A percentile compares a stretch with the other conserved stretches of the same genome.
These are phyloP conservation scores for Tenthredo mesomela DNA, from an alignment of 2,888 invertebrate species.

Conservation along the genomic window DNA sequence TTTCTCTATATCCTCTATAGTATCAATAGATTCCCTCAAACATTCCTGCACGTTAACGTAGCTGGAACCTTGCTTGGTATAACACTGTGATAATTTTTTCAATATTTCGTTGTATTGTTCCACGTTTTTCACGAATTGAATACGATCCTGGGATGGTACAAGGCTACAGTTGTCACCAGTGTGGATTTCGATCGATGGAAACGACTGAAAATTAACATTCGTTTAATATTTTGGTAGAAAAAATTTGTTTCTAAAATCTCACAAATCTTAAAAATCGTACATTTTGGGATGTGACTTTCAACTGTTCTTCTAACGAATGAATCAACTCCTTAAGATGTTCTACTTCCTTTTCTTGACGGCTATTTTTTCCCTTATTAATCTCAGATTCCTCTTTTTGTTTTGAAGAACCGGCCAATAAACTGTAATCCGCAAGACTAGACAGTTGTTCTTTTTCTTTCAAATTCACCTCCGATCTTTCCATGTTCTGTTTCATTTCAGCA, in stretches of 20 bases:
- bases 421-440: constrained; percentile 41
- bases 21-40: constrained; percentile 64
- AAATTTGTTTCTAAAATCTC: not conserved
- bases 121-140: constrained; percentile 61
- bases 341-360: constrained; percentile 25
- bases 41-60: constrained; percentile 64
- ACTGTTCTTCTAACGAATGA: constrained; percentile 43
- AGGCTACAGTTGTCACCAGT: not conserved
- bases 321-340: constrained; percentile 30
- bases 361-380: constrained; percentile 4
- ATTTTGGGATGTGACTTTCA: constrained; percentile 6
- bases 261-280: constrained; percentile 21
- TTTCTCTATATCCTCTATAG: constrained; percentile 59
- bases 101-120: constrained; percentile 66
- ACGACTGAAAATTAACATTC: constrained; percentile 26
- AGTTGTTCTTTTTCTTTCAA: constrained; percentile 44
- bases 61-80: constrained; percentile 63
- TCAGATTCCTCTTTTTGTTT: not conserved
- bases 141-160: constrained; percentile 48
- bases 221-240: not conserved
- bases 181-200: constrained; percentile 44
- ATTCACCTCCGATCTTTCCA: constrained; percentile 13
- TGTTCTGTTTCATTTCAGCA: constrained; percentile 9
- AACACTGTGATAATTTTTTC: constrained; percentile 62
- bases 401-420: constrained; percentile 9